Percentiles rank a stretch among this genome's conserved stretches.
phyloP scores from a whole-genome alignment of 2,888 invertebrate species.

The Bellardia bayeri region DNA sequence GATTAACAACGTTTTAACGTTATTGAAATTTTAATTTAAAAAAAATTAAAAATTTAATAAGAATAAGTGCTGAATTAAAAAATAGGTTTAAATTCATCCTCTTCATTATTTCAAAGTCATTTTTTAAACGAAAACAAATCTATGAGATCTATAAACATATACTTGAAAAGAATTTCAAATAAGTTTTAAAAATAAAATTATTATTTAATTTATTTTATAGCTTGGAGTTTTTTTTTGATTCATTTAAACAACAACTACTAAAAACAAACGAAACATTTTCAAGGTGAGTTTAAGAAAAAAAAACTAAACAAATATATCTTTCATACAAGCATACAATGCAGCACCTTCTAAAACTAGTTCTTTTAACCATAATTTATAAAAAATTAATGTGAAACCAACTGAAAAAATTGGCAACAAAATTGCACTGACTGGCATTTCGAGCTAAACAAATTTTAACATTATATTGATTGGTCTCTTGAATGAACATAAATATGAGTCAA shows the following conservation, averaged over 20 bases:
- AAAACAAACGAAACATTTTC: conserved; percentile 49
- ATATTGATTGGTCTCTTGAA: conserved; percentile 17
- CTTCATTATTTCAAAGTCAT: conserved; percentile 9
- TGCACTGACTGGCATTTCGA: conserved; percentile 44
- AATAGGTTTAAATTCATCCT: not conserved
- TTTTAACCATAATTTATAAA: conserved; percentile 50
- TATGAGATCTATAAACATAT: not conserved
- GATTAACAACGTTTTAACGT: not conserved
- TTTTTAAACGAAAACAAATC: conserved; percentile 7
- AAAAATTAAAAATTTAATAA: conserved; percentile 1
- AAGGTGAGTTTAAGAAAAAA: conserved; percentile 61
- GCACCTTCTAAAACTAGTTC: conserved; percentile 69
- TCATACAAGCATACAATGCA: not conserved
- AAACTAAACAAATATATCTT: conserved; percentile 16
- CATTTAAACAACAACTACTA: conserved; percentile 27
- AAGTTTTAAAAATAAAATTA: conserved; percentile 15
- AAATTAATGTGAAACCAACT: conserved; percentile 43
- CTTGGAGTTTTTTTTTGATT: conserved; percentile 44
- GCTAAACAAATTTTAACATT: not conserved
- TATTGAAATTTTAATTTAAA: conserved; percentile 5
- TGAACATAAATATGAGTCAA: conserved; percentile 55
- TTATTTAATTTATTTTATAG: conserved; percentile 53
- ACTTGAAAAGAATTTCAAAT: conserved; percentile 40
- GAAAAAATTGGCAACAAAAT: conserved; percentile 6
- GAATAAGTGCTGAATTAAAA: not conserved